Conservation (phyloP, 2,113 vertebrate genomes). For the Setophaga coronata region DNA sequence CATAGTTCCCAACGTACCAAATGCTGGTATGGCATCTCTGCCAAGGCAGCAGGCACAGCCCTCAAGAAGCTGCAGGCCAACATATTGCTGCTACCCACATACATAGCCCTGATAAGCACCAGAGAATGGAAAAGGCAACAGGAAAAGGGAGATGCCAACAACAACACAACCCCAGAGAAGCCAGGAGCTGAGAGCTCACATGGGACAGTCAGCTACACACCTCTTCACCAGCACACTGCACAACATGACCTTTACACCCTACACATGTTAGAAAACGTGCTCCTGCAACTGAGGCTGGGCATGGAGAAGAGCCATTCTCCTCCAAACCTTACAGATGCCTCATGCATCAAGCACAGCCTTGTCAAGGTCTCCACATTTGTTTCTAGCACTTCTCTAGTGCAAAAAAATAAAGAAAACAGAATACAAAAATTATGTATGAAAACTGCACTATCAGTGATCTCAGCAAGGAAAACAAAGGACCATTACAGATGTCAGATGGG, state of each 20-base stretch:
- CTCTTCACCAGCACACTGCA: background rate
- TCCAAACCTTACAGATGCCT: background rate
- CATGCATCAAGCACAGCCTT: background rate
- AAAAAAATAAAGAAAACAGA: background rate
- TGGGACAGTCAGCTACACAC: background rate
- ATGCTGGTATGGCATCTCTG: background rate
- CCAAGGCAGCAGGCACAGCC: background rate
- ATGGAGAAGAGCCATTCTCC: background rate
- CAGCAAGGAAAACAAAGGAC: background rate
- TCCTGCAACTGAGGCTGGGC: background rate
- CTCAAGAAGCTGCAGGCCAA: background rate
- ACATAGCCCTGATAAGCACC: background rate
- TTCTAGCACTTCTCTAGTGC: background rate
- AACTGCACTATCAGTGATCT: background rate
- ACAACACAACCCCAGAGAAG: background rate
- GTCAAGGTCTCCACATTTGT: background rate
- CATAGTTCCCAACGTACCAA: background rate
- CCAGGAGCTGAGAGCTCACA: background rate
- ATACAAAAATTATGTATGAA: background rate
- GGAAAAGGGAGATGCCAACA: background rate
- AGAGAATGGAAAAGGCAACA: background rate
- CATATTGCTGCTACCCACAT: background rate
- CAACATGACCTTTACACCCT: background rate
- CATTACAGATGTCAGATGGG: background rate
- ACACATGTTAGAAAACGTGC: background rate